Evolutionary conservation across 1,140 invertebrate species (phyloP), one percentile per base, ranked within the genome.

Genomic region (Globodera ellingtonae): DNA sequence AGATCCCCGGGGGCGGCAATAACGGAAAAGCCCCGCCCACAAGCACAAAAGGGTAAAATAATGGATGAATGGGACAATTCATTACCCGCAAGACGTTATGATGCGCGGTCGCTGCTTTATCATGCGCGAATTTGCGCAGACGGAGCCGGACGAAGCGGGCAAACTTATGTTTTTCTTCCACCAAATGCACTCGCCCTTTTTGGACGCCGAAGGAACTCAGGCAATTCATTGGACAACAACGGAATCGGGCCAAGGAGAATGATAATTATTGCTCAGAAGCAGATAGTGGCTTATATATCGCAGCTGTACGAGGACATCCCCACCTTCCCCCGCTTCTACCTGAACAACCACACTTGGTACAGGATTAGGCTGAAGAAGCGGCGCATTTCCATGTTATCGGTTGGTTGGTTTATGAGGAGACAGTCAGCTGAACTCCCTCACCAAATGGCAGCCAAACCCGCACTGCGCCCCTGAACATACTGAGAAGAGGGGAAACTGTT

Each of bases 91-190:
- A 77, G 75, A 80, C 82, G 75, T 84, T 5, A 83, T 85, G 80
- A n/a, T 84, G n/a, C 65, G 83, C 24, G 83, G 83, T 9, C 81
- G 84, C 48, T 84, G 83, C 70, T 84, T 86, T 76, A 74, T 77
- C 15, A 24, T 84, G 62, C 50, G 65, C 48, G 24, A 81, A 10
- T 83, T 85, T 65, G 75, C 70, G 46, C 83, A 84, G 24, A 67
- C 75, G 21, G 83, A 81, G 24, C 83, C 83, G 1, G 83, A 85
- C 66, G 81, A 81, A 56, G 62, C 80, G 47, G 83, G 84, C 6
- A 71, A 76, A 46, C 48, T 84, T 4, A 80, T 74, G 21, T 70
- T 84, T 35, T 82, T 50, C 48, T 56, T 84, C 21, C 83, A 83
- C 13, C 75, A 79, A 73, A 67, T 84, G 46, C 47, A 52, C 4